These are phyloP conservation scores for Lophochroa leadbeateri DNA, from an alignment of 2,113 vertebrate species.

Conservation along the genomic window DNA sequence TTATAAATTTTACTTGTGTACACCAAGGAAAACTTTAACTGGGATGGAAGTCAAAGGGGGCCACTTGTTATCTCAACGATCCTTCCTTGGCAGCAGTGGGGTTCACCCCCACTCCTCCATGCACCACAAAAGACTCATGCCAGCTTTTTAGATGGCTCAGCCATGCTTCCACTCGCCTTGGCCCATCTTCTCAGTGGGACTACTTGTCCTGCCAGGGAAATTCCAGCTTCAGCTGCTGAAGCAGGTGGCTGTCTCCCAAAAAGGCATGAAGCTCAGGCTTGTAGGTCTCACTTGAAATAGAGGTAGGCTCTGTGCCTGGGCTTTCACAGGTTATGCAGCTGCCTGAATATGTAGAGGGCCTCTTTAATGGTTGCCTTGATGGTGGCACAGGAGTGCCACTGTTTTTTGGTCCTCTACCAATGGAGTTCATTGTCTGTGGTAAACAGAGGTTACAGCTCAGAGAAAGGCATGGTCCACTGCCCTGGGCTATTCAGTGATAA, in stretches of 20 bases:
- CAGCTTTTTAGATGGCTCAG: background rate
- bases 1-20: background rate
- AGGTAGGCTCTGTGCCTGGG: background rate
- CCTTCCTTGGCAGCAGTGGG: background rate
- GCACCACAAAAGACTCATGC: background rate
- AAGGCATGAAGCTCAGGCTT: background rate
- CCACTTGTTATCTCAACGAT: background rate
- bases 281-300: background rate
- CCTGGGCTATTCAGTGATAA: background rate
- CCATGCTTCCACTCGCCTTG: background rate
- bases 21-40: background rate
- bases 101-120: background rate
- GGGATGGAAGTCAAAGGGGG: background rate
- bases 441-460: background rate
- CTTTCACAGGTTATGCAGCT: background rate
- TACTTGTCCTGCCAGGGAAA: constrained; percentile 30
- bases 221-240: constrained; percentile 22
- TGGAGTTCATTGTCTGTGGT: background rate
- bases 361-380: background rate
- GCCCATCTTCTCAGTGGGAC: background rate
- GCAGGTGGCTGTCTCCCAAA: background rate
- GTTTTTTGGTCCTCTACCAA: no score
- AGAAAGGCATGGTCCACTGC: background rate
- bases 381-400: background rate
- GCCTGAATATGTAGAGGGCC: background rate